Percentiles rank a stretch among this genome's conserved stretches.
Evolutionary conservation across 1,140 invertebrate species (phyloP).

Genomic region (Batillaria attramentaria): DNA sequence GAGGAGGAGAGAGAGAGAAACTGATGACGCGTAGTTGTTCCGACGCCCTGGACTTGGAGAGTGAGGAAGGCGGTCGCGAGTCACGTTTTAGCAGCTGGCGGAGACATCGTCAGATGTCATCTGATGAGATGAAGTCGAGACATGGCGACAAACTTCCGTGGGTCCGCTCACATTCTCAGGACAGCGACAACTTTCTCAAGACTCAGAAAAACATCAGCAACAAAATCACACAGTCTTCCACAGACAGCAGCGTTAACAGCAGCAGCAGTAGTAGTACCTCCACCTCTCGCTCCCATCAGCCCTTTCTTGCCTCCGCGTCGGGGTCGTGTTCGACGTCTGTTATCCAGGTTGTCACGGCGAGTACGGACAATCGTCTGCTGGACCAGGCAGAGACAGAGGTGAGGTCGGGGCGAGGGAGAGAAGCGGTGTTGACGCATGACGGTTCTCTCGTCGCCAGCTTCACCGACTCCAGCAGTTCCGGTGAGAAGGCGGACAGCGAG

Average conservation of each 20-base stretch:
- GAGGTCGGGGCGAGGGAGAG: not conserved
- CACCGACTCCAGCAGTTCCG: conserved; percentile 35
- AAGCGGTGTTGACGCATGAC: not conserved
- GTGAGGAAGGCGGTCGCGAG: conserved; percentile 11
- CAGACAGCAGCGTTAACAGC: conserved; percentile 7
- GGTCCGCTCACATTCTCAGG: conserved; percentile 60
- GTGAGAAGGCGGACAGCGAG: conserved; percentile 46
- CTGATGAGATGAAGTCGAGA: conserved; percentile 38
- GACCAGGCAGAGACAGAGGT: not conserved
- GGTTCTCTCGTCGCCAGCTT: conserved; percentile 13
- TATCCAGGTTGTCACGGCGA: conserved; percentile 11
- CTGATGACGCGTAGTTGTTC: conserved; percentile 46
- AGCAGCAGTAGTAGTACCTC: conserved; percentile 23
- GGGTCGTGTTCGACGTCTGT: conserved; percentile 17
- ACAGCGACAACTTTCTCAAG: conserved; percentile 59
- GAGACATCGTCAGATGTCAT: conserved; percentile 43
- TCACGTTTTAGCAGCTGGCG: conserved; percentile 49
- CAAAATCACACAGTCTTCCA: conserved; percentile 55
- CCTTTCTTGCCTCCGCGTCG: not conserved
- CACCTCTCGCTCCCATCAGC: not conserved
- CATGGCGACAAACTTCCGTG: no score
- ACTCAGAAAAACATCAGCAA: conserved; percentile 66
- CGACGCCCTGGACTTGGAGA: conserved; percentile 34
- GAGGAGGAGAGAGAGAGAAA: not conserved
- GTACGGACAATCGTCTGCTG: conserved; percentile 15